Evolutionary conservation across 2,888 invertebrate genomes (phyloP), one percentile per base, ranked within the genome.

Genomic region (Brachyptera putata): DNA sequence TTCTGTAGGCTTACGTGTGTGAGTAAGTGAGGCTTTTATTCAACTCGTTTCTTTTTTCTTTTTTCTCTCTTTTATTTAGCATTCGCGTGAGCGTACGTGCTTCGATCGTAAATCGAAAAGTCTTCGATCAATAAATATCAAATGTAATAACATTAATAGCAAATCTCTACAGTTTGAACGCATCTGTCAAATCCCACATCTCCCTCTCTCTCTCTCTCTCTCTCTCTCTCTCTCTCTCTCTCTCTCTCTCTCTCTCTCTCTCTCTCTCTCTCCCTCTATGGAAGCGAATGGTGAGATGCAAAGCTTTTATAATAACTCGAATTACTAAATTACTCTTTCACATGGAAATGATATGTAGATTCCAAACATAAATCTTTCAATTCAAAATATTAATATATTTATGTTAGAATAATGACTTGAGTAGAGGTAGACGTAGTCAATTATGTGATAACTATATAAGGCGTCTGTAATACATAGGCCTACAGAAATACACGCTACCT

Each of bases 81-180:
- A 49, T 25, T 49, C 49, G 49, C 49, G 49, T 49, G 49, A 49
- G 49, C 49, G 49, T 26, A 18, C 26, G 4, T 21, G 16, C 25
- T 25, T 5, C 16, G 46, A 16, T 53, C 53, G 49, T 60, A 60
- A 60, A 61, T 61, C 24, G 46, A 36, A 18, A 53, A 55, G 25
- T 18, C 21, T 36, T 16, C 36, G 53, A 79, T 79, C 79, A 79
- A 80, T 80, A 79, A 80, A 79, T 61, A 61, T 61, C 57, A 50
- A 79, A 78, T 49, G 49, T 49, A 49, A 49, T 49, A 49, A 49
- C 49, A 49, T 49, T 49, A 49, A 49, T 49, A 49, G 26, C 30
- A 26, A 49, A 49, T 26, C 49, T n/a, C n/a, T n/a, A n/a, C n/a
- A n/a, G n/a, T n/a, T n/a, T n/a, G n/a, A n/a, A n/a, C n/a, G n/a